A percentile compares a stretch with the other conserved stretches of the same genome.
phyloP scores from a whole-genome alignment of 2,888 invertebrate species.

The Coleophora flavipennella region DNA sequence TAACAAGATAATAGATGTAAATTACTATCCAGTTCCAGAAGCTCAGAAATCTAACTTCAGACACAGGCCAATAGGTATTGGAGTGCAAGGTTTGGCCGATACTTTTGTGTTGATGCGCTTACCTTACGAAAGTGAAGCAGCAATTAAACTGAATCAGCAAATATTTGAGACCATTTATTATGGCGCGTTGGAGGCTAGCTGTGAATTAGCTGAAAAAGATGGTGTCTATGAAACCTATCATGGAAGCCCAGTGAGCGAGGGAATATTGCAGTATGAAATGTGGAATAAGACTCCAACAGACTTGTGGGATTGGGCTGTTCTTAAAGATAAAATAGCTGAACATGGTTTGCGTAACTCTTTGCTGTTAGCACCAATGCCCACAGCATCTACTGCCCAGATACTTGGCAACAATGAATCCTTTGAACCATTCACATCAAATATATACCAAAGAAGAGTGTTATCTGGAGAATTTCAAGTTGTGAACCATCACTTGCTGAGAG shows the following conservation, averaged over 20 bases:
- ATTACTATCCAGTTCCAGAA: slow-evolving; percentile 95
- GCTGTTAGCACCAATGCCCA: slow-evolving; percentile 97
- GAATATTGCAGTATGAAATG: slow-evolving; percentile 98
- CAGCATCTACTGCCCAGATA: slow-evolving; percentile 99
- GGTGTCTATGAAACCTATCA: slow-evolving; percentile 94
- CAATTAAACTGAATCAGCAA: slow-evolving; percentile 89
- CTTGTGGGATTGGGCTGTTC: slow-evolving; percentile 89
- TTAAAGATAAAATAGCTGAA: slow-evolving; percentile 88
- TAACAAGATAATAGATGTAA: slow-evolving; percentile 97
- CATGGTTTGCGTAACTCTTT: slow-evolving; percentile 95
- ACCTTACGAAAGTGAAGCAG: slow-evolving; percentile 93
- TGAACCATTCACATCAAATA: slow-evolving; percentile 98
- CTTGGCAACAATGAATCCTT: slow-evolving; percentile 99
- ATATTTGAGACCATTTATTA: slow-evolving; percentile 99
- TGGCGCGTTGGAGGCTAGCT: slow-evolving; percentile 96
- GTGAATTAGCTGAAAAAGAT: slow-evolving; percentile 87
- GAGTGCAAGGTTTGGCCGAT: slow-evolving; percentile 98
- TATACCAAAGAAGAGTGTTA: slow-evolving; percentile 93
- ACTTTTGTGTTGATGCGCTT: slow-evolving; percentile 93
- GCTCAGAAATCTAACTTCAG: slow-evolving; percentile 89
- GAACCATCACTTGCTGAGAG: slow-evolving; percentile 94
- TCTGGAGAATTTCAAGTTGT: slow-evolving; percentile 98
- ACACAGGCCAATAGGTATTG: slow-evolving; percentile 91
- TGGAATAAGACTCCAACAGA: slow-evolving; percentile 92
- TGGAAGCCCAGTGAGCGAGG: slow-evolving; percentile 95